Evolutionary conservation across 2,888 invertebrate species (phyloP), one percentile per base, ranked within the genome.

Genomic region (Tipula helvola): DNA sequence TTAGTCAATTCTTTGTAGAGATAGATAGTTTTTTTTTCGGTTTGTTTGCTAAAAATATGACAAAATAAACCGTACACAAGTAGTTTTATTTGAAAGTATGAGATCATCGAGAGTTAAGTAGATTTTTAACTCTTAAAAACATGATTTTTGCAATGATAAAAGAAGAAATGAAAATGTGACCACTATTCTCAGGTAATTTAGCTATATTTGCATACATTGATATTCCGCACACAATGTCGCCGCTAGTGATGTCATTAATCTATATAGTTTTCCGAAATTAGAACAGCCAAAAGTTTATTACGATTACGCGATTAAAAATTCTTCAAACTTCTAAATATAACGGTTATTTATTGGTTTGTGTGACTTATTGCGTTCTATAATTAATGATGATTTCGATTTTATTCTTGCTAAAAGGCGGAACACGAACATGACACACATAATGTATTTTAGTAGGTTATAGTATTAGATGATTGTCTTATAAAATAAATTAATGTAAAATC

Each of bases 401-500:
- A 39, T 39, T 52, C 52, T 18, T 52, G 8, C 7, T 39, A 39
- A 39, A 39, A 16, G 10, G 0, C 44, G 44, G 12, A 44, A 44
- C 44, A 44, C 44, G 16, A 57, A 39, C 5, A n/a, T 85, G 39
- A 42, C 85, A 85, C 84, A 41, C 36, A 41, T 42, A 7, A 86
- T 36, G 36, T 47, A n/a, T 44, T 39, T 13, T 18, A 86, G 86
- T 86, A 71, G 71, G 71, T 71, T 71, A 28, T 1, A 71, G 71
- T n/a, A 71, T 71, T 71, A 28, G 36, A 47, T 44, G 16, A 71
- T 71, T 28, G 28, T 71, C 71, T 71, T 57, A 16, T 44, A 71
- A 39, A 83, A 18, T 83, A 83, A 83, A 39, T 4, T 42, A 28
- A 87, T 88, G 86, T 13, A 85, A 5, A 85, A 44, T 87, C 13